These are phyloP conservation scores for Silvanus unidentatus DNA, from an alignment of 2,888 invertebrate genomes.

Conservation along the genomic window DNA sequence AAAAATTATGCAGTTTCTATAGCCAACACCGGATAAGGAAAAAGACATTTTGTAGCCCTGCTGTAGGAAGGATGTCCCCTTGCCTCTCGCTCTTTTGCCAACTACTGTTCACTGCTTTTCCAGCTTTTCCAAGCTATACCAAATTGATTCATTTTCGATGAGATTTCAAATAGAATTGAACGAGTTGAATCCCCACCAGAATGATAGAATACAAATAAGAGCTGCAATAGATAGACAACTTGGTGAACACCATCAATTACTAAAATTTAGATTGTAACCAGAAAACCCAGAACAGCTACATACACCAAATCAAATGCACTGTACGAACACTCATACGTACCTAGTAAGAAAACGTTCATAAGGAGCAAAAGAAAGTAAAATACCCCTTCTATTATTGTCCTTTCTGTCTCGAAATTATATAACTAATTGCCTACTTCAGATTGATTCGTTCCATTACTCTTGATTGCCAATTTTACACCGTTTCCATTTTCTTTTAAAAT, in stretches of 20 bases:
- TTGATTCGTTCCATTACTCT: constrained; percentile 5
- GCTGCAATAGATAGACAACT: constrained; percentile 21
- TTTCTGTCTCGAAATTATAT: neutral
- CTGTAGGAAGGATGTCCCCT: too few species aligned
- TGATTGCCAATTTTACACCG: constrained; percentile 4
- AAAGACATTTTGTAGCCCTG: constrained; percentile 9
- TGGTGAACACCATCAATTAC: constrained; percentile 22
- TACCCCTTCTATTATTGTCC: neutral
- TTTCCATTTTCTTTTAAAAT: neutral
- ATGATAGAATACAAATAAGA: constrained; percentile 27
- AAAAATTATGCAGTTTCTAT: constrained; percentile 23
- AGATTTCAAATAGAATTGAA: constrained; percentile 25
- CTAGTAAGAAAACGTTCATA: too few species aligned
- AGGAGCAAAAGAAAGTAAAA: too few species aligned
- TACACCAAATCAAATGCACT: too few species aligned
- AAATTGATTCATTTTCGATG: constrained; percentile 28
- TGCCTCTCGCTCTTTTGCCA: neutral
- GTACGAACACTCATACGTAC: too few species aligned
- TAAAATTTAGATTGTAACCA: constrained; percentile 15
- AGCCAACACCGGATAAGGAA: constrained; percentile 12
- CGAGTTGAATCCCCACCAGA: constrained; percentile 20
- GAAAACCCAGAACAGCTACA: too few species aligned
- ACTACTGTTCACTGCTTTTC: constrained; percentile 11
- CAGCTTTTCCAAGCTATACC: constrained; percentile 16
- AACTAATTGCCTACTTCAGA: constrained; percentile 4